Evolutionary conservation across 2,797 vertebrate species (phyloP), one percentile per base, ranked within the genome.

Genomic region (Alfaro cultratus): DNA sequence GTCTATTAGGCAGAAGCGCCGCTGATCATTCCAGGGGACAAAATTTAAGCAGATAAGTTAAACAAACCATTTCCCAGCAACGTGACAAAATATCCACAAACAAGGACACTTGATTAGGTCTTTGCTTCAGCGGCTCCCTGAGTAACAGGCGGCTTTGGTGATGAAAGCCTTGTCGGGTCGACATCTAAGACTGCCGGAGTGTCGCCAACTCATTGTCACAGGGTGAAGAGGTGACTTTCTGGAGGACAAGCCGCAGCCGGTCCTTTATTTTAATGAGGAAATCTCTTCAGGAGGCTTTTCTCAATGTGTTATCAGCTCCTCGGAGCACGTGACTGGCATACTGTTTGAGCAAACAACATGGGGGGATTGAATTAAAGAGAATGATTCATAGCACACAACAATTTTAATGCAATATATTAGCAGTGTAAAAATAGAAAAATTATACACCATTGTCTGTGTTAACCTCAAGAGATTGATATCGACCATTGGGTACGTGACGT

Each of bases 161-260:
- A 82, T 76, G 21, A 71, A 81, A 72, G 51, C 34, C 73, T 77
- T 4, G 51, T 77, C 45, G 67, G 2, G 72, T 21, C 36, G 51
- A 81, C 46, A 43, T 77, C 78, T 77, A 47, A 26, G 36, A 23
- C 36, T 51, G 79, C 75, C 76, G 39, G 64, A 47, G 45, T 49
- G 77, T 3, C 23, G 51, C 47, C 49, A 78, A 34, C 57, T 3
- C 47, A 29, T 2, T 13, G 73, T 23, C 39, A 11, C 36, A 0
- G 21, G 74, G 85, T 62, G 74, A 80, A 45, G 51, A 39, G 73
- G 55, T 53, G 77, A 87, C 79, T 62, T 29, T 1, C 26, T 49
- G 46, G 74, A 89, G 81, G 78, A 77, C 83, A 75, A 77, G 81
- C 76, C 18, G 39, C 73, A 31, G 64, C 36, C 9, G 5, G 39